Evolutionary conservation across 2,113 vertebrate genomes (phyloP).

Genomic region (Albula goreensis): DNA sequence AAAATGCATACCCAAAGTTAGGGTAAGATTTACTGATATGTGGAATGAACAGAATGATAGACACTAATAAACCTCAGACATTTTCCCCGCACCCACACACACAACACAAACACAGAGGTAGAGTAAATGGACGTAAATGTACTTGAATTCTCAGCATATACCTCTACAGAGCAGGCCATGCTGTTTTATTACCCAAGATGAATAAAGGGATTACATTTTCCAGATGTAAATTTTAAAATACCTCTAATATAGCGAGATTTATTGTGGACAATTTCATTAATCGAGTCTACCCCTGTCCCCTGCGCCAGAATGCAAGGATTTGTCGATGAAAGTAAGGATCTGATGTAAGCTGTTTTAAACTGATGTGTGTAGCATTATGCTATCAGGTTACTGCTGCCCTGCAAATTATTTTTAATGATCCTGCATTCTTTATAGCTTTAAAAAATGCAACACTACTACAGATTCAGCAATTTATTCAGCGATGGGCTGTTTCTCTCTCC

Average conservation of each 20-base stretch:
- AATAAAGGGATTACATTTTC: conserved; percentile 76
- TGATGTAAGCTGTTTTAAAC: conserved; percentile 76
- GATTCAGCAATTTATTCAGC: conserved; percentile 68
- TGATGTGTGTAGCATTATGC: conserved; percentile 73
- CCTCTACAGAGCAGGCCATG: conserved; percentile 72
- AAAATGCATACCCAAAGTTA: too few relatives aligned
- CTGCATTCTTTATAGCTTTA: conserved; percentile 77
- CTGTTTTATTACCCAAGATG: conserved; percentile 76
- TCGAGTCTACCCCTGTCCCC: conserved; percentile 76
- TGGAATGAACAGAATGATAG: too few relatives aligned
- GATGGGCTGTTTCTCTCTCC: conserved; percentile 43
- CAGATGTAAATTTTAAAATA: conserved; percentile 84
- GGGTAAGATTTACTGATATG: too few relatives aligned
- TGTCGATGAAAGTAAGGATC: conserved; percentile 78
- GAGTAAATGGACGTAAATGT: background rate
- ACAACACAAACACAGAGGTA: conserved; percentile 10
- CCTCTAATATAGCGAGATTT: conserved; percentile 82
- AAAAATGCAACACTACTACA: conserved; percentile 71
- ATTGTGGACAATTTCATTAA: conserved; percentile 85
- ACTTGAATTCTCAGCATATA: conserved; percentile 73
- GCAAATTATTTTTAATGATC: conserved; percentile 82
- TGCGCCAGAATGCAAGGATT: conserved; percentile 60
- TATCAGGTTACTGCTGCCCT: conserved; percentile 80
- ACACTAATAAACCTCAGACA: conserved; percentile 48
- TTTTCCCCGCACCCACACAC: too few relatives aligned